A percentile compares a stretch with the other conserved stretches of the same genome.
Evolutionary conservation across 2,113 vertebrate genomes (phyloP).

Genomic region (Glaucomys volans): DNA sequence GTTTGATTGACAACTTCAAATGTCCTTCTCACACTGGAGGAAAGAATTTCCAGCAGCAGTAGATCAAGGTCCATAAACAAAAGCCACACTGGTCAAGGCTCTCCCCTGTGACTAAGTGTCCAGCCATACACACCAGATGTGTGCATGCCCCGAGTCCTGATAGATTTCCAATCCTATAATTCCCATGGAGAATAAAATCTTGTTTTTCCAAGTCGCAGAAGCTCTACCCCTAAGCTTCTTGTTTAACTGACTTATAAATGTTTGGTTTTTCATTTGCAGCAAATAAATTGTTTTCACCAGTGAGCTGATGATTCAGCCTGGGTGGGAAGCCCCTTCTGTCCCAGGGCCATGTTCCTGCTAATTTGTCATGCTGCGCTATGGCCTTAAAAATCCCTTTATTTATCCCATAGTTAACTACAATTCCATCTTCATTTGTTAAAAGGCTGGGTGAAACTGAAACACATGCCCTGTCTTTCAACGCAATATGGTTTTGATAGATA

Average conservation of each 20-base stretch:
- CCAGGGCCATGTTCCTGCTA: slow-evolving; percentile 46
- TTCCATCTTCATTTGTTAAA: neutral
- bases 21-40: neutral
- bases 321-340: slow-evolving; percentile 58
- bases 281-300: slow-evolving; percentile 71
- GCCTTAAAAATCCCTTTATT: slow-evolving; percentile 69
- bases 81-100: neutral
- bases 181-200: slow-evolving; percentile 43
- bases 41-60: neutral
- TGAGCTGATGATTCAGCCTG: slow-evolving; percentile 56
- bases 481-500: neutral
- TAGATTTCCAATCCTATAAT: slow-evolving; percentile 57
- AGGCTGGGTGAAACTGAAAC: neutral
- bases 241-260: slow-evolving; percentile 67
- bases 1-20: neutral
- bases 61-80: slow-evolving; percentile 6
- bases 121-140: slow-evolving; percentile 63
- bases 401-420: slow-evolving; percentile 60
- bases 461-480: neutral
- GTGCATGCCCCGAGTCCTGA: slow-evolving; percentile 42
- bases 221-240: slow-evolving; percentile 59
- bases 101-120: neutral
- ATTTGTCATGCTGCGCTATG: slow-evolving; percentile 47
- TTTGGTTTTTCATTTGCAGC: slow-evolving; percentile 54
- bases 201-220: slow-evolving; percentile 65